A percentile compares a stretch with the other conserved stretches of the same genome.
Evolutionary conservation across 2,113 vertebrate species (phyloP).

Genomic region (Baryphthengus martii): DNA sequence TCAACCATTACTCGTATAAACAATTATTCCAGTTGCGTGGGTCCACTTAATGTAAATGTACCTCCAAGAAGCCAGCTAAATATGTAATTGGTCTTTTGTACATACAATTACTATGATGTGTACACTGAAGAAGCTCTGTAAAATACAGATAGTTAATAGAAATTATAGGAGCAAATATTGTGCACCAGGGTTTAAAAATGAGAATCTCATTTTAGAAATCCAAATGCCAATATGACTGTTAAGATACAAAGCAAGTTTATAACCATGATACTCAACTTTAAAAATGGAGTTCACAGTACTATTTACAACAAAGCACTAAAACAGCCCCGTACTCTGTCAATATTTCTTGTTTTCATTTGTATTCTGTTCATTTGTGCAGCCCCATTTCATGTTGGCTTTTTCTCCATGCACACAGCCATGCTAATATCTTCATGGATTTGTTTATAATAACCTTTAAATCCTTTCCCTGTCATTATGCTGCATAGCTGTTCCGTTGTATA

Average conservation of each 20-base stretch:
- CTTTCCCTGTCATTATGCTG: slow-evolving; percentile 18
- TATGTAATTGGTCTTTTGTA: slow-evolving; percentile 10
- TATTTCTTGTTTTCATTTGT: neutral
- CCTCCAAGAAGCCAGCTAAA: neutral
- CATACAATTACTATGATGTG: neutral
- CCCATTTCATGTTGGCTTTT: slow-evolving; percentile 9
- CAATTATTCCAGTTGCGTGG: slow-evolving; percentile 12
- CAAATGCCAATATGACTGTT: neutral
- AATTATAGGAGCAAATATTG: slow-evolving; percentile 14
- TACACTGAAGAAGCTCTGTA: neutral
- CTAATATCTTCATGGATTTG: slow-evolving; percentile 51
- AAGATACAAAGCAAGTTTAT: neutral
- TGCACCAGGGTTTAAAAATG: neutral
- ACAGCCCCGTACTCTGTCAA: neutral
- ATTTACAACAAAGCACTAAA: neutral
- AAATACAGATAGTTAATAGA: neutral
- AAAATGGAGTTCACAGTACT: neutral
- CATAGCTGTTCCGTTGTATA: neutral
- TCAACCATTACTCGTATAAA: neutral
- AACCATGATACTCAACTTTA: neutral
- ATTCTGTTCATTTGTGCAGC: neutral
- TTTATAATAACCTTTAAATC: slow-evolving; percentile 54
- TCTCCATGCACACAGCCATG: neutral
- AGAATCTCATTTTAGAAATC: neutral
- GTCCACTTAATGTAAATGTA: neutral